Evolutionary conservation across 2,888 invertebrate genomes (phyloP), one percentile per base, ranked within the genome.

Genomic region (Leptopilina syphax): DNA sequence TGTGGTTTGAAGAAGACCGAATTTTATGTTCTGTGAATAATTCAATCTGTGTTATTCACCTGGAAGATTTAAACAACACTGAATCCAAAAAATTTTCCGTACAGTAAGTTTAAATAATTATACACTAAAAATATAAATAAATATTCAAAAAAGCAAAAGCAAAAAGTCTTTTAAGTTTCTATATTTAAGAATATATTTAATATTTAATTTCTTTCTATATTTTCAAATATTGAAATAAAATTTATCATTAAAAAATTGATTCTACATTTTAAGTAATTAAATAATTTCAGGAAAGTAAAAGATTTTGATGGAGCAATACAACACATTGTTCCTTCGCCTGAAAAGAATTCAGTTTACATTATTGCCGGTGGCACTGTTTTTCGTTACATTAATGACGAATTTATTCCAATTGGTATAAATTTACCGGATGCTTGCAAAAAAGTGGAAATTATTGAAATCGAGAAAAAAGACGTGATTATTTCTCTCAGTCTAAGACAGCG

Each of bases 401-500:
- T 89, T 65, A 82, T 83, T 65, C 85, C 85, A n/a, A 86, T 82
- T 4, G 82, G 84, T 57, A 78, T 92, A 34, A 88, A 90, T 78
- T 93, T 94, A 83, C 90, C 91, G 41, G 91, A 92, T 67, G 85
- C 92, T 18, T 93, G 93, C 85, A 90, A 91, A 18, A 92, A 92
- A 86, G 92, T 94, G 79, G 92, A 92, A 86, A 91, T 93, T 5
- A 84, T 93, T 24, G 86, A 87, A 27, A 88, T 94, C 77, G 92
- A 92, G 50, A 88, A 91, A n/a, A 90, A 92, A 65, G 84, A 93
- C 66, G 88, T 92, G 77, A 91, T 93, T 78, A 87, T 95, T 68
- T 93, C 94, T 18, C 89, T 95, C 9, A 93, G 94, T 65, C 92
- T 92, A 70, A 93, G 93, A 86, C 93, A 94, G 73, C 92, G 93